These are phyloP conservation scores for Chorisops tibialis DNA, from an alignment of 2,888 invertebrate species.

Conservation along the genomic window DNA sequence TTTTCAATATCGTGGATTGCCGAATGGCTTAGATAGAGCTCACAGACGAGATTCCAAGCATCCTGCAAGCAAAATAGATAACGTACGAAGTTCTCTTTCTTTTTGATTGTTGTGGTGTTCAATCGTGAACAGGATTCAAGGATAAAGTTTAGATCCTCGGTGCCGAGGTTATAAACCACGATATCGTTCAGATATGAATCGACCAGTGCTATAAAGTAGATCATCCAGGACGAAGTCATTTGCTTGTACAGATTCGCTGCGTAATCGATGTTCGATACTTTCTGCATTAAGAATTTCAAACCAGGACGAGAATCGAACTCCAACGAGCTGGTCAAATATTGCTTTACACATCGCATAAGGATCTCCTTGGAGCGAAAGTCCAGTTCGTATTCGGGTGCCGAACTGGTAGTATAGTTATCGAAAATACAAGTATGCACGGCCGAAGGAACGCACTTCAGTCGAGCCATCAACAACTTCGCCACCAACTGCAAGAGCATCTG, in stretches of 20 bases:
- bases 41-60: conserved; percentile 62
- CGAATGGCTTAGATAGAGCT: conserved; percentile 56
- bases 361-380: conserved; percentile 58
- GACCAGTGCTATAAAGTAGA: conserved; percentile 80
- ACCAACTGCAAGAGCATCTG: conserved; percentile 90
- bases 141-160: conserved; percentile 62
- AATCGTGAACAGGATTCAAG: conserved; percentile 59
- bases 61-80: conserved; percentile 61
- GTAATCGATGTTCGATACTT: conserved; percentile 80
- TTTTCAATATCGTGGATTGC: conserved; percentile 49
- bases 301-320: conserved; percentile 90
- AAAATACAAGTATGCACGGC: conserved; percentile 54
- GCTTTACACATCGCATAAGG: conserved; percentile 72
- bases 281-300: conserved; percentile 89
- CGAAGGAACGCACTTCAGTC: conserved; percentile 62
- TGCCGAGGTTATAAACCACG: conserved; percentile 60
- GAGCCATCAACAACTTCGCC: conserved; percentile 80
- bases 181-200: conserved; percentile 78
- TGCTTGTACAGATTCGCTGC: conserved; percentile 91
- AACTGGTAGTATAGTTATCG: conserved; percentile 50
- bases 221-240: conserved; percentile 88
- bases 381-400: conserved; percentile 49
- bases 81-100: conserved; percentile 59
- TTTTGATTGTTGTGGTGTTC: conserved; percentile 54
- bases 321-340: conserved; percentile 76